A percentile compares a stretch with the other conserved stretches of the same genome.
phyloP scores from a whole-genome alignment of 2,113 vertebrate genomes.

The Isurus oxyrinchus region DNA sequence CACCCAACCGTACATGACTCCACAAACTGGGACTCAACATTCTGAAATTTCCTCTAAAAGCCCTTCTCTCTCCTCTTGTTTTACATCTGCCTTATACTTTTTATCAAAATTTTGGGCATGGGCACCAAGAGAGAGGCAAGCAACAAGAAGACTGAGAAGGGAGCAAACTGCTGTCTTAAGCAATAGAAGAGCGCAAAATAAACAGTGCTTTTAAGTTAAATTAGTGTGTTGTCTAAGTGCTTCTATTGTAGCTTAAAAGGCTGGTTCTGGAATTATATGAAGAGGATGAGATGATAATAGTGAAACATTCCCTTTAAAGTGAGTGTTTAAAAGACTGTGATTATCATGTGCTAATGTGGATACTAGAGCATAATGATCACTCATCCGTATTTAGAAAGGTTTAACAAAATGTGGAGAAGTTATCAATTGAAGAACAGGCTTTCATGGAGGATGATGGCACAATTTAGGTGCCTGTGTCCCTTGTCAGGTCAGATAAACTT shows the following conservation, averaged over 20 bases:
- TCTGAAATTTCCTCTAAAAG: not conserved
- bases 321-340: not conserved
- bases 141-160: not conserved
- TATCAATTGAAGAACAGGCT: not conserved
- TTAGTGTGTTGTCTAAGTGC: not conserved
- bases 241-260: not conserved
- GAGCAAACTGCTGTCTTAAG: not conserved
- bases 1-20: not conserved
- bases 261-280: not conserved
- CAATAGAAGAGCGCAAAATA: not conserved
- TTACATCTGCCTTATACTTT: not conserved
- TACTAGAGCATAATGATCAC: not conserved
- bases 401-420: not conserved
- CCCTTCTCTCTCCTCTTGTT: not conserved
- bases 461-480: not conserved
- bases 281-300: not conserved
- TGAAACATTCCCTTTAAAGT: not conserved
- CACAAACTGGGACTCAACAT: not conserved
- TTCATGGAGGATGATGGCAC: not conserved
- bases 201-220: not conserved
- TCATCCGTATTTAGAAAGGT: not conserved
- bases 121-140: not conserved
- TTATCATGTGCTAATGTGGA: not conserved
- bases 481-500: slow-evolving; percentile 22
- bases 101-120: not conserved